Evolutionary conservation across 1,140 invertebrate genomes (phyloP).

Genomic region (Lamellibrachia luymesi): DNA sequence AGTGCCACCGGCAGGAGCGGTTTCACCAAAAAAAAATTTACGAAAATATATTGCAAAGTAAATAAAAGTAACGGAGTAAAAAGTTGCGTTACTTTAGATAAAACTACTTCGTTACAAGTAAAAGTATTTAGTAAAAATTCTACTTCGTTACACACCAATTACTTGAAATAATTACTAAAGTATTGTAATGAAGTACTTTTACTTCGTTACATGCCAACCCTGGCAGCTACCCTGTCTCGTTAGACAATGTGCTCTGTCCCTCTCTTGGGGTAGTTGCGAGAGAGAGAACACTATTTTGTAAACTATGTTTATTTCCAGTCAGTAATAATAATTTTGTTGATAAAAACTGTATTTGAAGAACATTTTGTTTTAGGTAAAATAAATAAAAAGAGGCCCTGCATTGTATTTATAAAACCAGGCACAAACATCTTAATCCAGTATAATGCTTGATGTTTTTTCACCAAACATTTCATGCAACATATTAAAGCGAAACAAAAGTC

Average conservation of each 20-base stretch:
- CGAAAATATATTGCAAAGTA: too few relatives aligned
- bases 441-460: neutral
- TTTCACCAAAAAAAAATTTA: too few relatives aligned
- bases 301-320: neutral
- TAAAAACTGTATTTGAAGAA: neutral
- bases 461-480: neutral
- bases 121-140: too few relatives aligned
- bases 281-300: neutral
- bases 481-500: neutral
- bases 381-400: neutral
- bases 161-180: too few relatives aligned
- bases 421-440: neutral
- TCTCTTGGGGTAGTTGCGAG: neutral
- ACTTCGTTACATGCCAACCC: too few relatives aligned
- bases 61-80: too few relatives aligned
- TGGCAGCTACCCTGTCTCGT: neutral
- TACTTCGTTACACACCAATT: too few relatives aligned
- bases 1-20: too few relatives aligned
- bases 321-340: neutral
- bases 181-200: too few relatives aligned
- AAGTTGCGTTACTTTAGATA: too few relatives aligned
- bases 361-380: neutral
- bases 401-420: conserved; percentile 22
- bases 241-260: neutral
- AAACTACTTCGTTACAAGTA: too few relatives aligned